Evolutionary conservation across 2,113 vertebrate species (phyloP).

Genomic region (Indicator indicator): DNA sequence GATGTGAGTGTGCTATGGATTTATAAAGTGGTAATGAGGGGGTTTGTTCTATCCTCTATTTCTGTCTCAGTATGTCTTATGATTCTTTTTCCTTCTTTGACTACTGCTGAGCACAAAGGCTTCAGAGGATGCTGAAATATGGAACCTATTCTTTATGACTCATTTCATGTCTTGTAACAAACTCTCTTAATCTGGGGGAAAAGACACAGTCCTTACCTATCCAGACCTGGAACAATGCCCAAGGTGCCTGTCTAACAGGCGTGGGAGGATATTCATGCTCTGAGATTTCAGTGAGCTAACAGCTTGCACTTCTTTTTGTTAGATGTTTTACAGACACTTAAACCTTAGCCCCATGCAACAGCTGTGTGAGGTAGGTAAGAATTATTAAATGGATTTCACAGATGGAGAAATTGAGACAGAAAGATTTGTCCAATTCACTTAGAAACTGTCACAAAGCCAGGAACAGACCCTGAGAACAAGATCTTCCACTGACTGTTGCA

Average conservation of each 20-base stretch:
- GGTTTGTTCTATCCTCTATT: constrained; percentile 34
- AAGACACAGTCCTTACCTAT: background rate
- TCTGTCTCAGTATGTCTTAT: constrained; percentile 34
- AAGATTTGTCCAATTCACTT: background rate
- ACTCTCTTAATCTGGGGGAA: background rate
- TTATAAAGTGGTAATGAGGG: constrained; percentile 17
- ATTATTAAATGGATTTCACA: constrained; percentile 44
- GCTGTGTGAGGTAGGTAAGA: constrained; percentile 32
- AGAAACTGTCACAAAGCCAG: constrained; percentile 28
- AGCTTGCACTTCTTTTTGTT: background rate
- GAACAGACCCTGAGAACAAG: background rate
- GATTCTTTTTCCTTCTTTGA: constrained; percentile 21
- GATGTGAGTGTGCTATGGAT: background rate
- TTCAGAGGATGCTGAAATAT: background rate
- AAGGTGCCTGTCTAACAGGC: background rate
- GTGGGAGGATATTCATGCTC: background rate
- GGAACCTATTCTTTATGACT: background rate
- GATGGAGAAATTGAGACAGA: constrained; percentile 41
- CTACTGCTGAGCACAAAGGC: background rate
- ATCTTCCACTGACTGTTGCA: background rate
- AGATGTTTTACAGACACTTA: background rate
- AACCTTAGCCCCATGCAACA: background rate
- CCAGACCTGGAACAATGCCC: background rate
- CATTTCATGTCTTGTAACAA: constrained; percentile 27
- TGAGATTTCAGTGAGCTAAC: constrained; percentile 7